Evolutionary conservation across 2,888 invertebrate species (phyloP).

Genomic region (Drosophila setosimentum): DNA sequence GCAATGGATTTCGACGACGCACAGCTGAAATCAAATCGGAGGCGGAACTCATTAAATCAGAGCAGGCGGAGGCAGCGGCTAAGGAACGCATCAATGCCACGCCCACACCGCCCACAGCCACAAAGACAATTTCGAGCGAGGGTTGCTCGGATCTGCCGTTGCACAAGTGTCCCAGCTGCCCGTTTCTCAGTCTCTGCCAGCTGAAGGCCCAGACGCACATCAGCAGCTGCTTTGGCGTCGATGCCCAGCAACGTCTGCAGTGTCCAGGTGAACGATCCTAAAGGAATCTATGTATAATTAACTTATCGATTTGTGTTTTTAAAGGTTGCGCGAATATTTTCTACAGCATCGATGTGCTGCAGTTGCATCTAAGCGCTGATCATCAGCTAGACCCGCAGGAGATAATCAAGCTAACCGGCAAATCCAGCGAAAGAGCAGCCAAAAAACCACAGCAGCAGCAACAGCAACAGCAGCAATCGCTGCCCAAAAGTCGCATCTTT

Average conservation of each 20-base stretch:
- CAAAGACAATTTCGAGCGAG: slow-evolving; percentile 26
- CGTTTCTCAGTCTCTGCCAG: slow-evolving; percentile 79
- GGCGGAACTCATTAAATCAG: slow-evolving; percentile 84
- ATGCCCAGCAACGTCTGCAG: slow-evolving; percentile 85
- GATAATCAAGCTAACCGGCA: slow-evolving; percentile 31
- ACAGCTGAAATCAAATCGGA: slow-evolving; percentile 83
- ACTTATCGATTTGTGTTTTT: neutral
- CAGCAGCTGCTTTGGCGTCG: slow-evolving; percentile 45
- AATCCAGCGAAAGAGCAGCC: slow-evolving; percentile 17
- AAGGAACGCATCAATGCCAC: slow-evolving; percentile 80
- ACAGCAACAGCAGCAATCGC: slow-evolving; percentile 16
- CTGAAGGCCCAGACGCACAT: slow-evolving; percentile 56
- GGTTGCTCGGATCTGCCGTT: slow-evolving; percentile 33
- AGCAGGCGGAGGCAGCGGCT: slow-evolving; percentile 73
- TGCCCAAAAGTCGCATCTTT: slow-evolving; percentile 82
- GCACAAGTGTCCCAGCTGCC: slow-evolving; percentile 80
- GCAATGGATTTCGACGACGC: slow-evolving; percentile 80
- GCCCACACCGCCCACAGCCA: slow-evolving; percentile 76
- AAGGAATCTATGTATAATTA: neutral
- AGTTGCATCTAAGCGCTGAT: slow-evolving; percentile 89
- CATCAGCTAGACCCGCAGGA: slow-evolving; percentile 87
- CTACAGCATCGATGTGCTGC: slow-evolving; percentile 88
- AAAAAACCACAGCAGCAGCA: slow-evolving; percentile 19
- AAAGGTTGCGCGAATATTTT: slow-evolving; percentile 88
- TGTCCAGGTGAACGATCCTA: slow-evolving; percentile 86